Conservation (phyloP, 2,797 vertebrate species). For the Labroides dimidiatus region DNA sequence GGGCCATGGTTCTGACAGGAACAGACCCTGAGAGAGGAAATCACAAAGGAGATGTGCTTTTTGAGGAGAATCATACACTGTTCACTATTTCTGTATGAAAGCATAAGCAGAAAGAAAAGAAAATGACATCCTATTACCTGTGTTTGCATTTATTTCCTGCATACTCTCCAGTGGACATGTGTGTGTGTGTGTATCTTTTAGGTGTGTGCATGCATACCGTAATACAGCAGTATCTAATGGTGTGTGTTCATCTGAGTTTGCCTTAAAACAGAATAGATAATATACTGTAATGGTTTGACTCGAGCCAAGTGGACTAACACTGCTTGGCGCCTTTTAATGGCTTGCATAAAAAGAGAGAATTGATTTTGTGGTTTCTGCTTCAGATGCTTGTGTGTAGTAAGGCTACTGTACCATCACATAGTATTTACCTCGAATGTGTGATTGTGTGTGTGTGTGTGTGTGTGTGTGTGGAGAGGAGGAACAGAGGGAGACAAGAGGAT, state of each 20-base stretch:
- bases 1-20: slow-evolving; percentile 78
- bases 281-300: slow-evolving; percentile 57
- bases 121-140: slow-evolving; percentile 37
- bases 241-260: slow-evolving; percentile 36
- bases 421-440: background rate
- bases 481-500: background rate
- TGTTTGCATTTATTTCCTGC: slow-evolving; percentile 12
- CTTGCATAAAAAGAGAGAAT: slow-evolving; percentile 79
- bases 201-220: too few relatives aligned
- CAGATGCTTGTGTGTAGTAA: slow-evolving; percentile 52
- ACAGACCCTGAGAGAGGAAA: background rate
- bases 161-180: too few relatives aligned
- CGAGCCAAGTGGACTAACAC: slow-evolving; percentile 67
- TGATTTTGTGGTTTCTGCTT: slow-evolving; percentile 74
- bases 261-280: slow-evolving; percentile 57
- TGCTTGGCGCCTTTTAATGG: slow-evolving; percentile 80
- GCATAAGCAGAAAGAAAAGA: slow-evolving; percentile 12
- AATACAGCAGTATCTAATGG: slow-evolving; percentile 8
- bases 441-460: too few relatives aligned
- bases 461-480: background rate
- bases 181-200: too few relatives aligned
- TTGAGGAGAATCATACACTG: slow-evolving; percentile 48
- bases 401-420: background rate
- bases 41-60: background rate
- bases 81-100: slow-evolving; percentile 46